Percentiles rank a stretch among this genome's conserved stretches.
phyloP scores from a whole-genome alignment of 2,113 vertebrate genomes.

The Jacana jacana region DNA sequence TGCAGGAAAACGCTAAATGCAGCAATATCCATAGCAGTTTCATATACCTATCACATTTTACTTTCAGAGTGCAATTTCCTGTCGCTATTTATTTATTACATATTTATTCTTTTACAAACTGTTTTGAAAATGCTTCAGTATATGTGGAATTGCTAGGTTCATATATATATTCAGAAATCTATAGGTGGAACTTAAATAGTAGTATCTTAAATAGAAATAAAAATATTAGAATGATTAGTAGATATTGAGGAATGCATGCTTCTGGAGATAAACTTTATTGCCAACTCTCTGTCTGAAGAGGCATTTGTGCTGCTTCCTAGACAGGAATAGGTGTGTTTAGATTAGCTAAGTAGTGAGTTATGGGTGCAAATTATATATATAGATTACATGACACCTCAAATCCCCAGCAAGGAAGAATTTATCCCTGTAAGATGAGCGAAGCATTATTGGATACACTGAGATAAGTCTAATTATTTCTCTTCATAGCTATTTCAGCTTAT shows the following conservation, averaged over 20 bases:
- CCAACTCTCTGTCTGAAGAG: background rate
- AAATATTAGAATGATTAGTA: background rate
- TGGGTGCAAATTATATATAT: background rate
- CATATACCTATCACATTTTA: background rate
- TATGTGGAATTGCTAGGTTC: background rate
- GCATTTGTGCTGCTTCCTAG: background rate
- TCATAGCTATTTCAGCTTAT: background rate
- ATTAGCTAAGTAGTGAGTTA: background rate
- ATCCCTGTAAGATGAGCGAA: background rate
- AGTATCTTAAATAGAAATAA: background rate
- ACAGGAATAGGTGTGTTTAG: background rate
- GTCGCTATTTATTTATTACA: background rate
- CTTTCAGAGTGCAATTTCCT: background rate
- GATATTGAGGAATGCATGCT: background rate
- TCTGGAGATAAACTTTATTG: background rate
- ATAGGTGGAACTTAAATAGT: background rate
- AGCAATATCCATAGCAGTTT: background rate
- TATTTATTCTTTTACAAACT: background rate
- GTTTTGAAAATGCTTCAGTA: background rate
- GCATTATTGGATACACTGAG: background rate
- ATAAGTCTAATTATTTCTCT: background rate
- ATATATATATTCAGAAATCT: background rate
- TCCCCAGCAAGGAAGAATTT: background rate
- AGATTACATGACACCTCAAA: background rate
- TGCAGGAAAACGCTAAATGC: conserved; percentile 16